Conservation (phyloP, 2,888 invertebrate species). For the Oeneis ivallda region DNA sequence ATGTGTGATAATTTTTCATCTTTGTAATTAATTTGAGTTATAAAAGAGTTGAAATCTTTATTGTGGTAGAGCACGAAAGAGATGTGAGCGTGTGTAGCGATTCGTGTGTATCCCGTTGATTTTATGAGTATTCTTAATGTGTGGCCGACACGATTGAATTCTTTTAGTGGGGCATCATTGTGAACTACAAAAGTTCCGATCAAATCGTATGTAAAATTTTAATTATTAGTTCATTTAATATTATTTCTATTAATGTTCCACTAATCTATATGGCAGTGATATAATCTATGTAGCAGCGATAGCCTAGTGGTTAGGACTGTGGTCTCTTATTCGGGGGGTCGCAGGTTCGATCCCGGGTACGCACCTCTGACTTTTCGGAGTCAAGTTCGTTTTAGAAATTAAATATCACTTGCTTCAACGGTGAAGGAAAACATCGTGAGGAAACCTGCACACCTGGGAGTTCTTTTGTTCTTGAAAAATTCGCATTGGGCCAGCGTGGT, state of each 20-base stretch:
- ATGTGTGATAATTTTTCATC: constrained; percentile 49
- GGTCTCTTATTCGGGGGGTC: too few relatives aligned
- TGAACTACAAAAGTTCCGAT: constrained; percentile 29
- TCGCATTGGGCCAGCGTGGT: too few relatives aligned
- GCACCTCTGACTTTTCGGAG: too few relatives aligned
- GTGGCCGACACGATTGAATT: constrained; percentile 65
- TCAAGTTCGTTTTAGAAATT: too few relatives aligned
- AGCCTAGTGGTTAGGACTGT: too few relatives aligned
- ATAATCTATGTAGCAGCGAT: too few relatives aligned
- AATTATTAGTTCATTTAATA: constrained; percentile 11
- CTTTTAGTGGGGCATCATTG: constrained; percentile 30
- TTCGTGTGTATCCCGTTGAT: constrained; percentile 61
- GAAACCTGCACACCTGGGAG: too few relatives aligned
- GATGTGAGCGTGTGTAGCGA: constrained; percentile 48
- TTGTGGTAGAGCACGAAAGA: constrained; percentile 65
- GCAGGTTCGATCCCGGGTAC: too few relatives aligned
- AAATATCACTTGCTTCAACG: too few relatives aligned
- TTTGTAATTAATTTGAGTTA: constrained; percentile 58
- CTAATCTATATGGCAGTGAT: too few relatives aligned
- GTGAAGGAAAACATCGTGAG: too few relatives aligned
- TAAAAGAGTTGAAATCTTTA: constrained; percentile 63
- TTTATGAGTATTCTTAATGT: constrained; percentile 68
- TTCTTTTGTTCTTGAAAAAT: too few relatives aligned
- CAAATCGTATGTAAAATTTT: constrained; percentile 2
- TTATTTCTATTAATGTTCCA: not conserved